A percentile compares a stretch with the other conserved stretches of the same genome.
These are phyloP conservation scores for Oceanodroma leucorhoa DNA, from an alignment of 2,797 vertebrate genomes.

Conservation along the genomic window DNA sequence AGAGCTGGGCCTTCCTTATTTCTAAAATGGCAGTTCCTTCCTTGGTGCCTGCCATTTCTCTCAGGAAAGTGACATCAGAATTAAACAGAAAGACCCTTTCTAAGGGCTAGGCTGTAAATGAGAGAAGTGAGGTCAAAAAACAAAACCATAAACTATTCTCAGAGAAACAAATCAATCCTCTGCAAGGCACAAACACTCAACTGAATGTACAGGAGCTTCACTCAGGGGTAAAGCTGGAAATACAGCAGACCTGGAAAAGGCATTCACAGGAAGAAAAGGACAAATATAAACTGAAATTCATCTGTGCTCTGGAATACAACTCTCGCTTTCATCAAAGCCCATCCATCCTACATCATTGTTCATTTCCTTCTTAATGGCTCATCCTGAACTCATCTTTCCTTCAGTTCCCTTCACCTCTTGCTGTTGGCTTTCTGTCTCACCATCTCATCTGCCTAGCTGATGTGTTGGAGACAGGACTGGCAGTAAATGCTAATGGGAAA, in stretches of 20 bases:
- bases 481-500: neutral
- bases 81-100: neutral
- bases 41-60: neutral
- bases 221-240: neutral
- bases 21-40: neutral
- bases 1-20: neutral
- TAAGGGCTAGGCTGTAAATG: neutral
- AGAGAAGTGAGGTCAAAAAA: neutral
- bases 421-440: neutral
- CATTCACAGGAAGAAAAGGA: neutral
- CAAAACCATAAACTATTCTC: neutral
- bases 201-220: neutral
- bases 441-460: neutral
- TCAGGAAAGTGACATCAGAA: neutral
- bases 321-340: neutral
- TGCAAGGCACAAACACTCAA: neutral
- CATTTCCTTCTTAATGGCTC: neutral
- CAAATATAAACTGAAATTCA: neutral
- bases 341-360: neutral
- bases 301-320: neutral
- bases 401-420: neutral
- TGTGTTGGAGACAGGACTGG: neutral
- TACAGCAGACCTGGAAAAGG: neutral
- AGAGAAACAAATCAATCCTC: neutral
- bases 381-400: neutral